Evolutionary conservation across 2,797 vertebrate species (phyloP), one percentile per base, ranked within the genome.

Genomic region (Parotocinclus haroldoi): DNA sequence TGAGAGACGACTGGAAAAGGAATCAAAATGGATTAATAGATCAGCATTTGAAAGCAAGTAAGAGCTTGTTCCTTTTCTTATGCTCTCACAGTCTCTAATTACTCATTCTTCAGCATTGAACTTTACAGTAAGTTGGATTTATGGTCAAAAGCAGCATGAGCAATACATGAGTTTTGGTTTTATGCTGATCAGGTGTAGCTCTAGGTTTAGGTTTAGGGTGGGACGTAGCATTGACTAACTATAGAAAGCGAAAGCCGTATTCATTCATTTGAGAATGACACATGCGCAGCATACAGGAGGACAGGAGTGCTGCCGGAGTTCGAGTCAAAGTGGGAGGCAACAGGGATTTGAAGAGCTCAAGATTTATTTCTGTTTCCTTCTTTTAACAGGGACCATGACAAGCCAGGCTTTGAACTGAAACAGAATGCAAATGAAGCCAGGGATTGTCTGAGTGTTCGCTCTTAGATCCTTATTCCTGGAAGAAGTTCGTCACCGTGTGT

Each of bases 1-100:
- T 36, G 40, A 63, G 46, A 44, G 38, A 2, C 7, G n/a, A 17
- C 38, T 27, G 42, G 40, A 16, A 54, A 66, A 68, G 61, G 62
- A 78, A 63, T 63, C 72, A 78, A 79, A 73, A 44, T 48, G 19
- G 37, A 59, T 65, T 64, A 73, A 74, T 48, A 58, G 68, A 71
- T 78, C 56, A 46, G 19, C 72, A 67, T 78, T 73, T 78, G 53
- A 77, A 65, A 46, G 65, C 58, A 57, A 63, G 74, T 69, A 57
- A 75, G 49, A 50, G 69, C 58, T 56, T 53, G 46, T 73, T 69
- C 7, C 67, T 58, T 68, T 10, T 13, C 27, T 71, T 18, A n/a
- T 40, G 73, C 16, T 64, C 39, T 67, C 17, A 64, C 36, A 18
- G 36, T 67, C 11, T 36, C 45, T 27, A 27, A 27, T 27, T 27